phyloP scores from a whole-genome alignment of 2,113 vertebrate species.

The Nerophis ophidion region DNA sequence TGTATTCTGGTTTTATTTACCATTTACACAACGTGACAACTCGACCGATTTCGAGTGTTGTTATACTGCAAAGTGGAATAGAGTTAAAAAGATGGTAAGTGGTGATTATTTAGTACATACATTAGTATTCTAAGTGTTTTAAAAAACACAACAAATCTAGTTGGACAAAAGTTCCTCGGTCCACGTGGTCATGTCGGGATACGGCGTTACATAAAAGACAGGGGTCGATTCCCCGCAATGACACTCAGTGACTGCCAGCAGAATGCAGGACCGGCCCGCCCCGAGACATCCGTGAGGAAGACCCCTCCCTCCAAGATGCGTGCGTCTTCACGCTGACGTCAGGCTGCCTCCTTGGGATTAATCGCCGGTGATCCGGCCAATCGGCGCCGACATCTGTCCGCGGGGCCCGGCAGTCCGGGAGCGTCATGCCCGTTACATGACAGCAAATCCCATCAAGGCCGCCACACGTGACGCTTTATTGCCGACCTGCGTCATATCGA shows the following conservation, averaged over 20 bases:
- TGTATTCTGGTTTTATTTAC: too few species aligned
- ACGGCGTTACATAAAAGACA: background rate
- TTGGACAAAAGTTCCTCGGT: background rate
- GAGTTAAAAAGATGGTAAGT: too few species aligned
- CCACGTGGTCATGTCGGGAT: background rate
- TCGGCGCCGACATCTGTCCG: constrained; percentile 51
- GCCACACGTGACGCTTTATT: constrained; percentile 8
- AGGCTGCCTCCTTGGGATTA: constrained; percentile 48
- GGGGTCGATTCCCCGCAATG: background rate
- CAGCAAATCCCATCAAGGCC: constrained; percentile 38
- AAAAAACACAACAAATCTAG: too few species aligned
- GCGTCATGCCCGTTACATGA: constrained; percentile 26
- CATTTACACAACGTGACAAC: too few species aligned
- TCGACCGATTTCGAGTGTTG: too few species aligned
- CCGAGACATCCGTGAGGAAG: constrained; percentile 23
- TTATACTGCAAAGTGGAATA: too few species aligned
- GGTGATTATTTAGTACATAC: too few species aligned
- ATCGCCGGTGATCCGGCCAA: constrained; percentile 46
- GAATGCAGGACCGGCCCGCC: background rate
- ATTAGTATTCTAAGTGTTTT: too few species aligned
- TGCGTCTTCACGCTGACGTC: constrained; percentile 32
- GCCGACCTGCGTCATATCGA: background rate
- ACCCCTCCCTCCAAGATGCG: constrained; percentile 38
- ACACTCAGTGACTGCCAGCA: background rate
- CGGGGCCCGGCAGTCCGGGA: constrained; percentile 27